Evolutionary conservation across 1,140 invertebrate genomes (phyloP).

Genomic region (Caenorhabditis inopinata): DNA sequence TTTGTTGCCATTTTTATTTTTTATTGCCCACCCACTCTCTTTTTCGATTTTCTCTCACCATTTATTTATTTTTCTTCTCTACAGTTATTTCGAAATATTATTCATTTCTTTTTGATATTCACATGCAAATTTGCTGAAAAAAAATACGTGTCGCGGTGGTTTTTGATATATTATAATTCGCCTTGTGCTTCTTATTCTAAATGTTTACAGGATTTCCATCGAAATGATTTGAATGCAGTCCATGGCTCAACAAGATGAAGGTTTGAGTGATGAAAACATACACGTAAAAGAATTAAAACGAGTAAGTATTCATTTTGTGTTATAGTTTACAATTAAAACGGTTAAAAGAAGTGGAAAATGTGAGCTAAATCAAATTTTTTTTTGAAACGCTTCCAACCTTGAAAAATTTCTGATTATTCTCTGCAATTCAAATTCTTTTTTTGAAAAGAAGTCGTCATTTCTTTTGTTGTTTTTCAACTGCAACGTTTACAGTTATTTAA

Average conservation of each 20-base stretch:
- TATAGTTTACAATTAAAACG: too few relatives aligned
- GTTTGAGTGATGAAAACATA: constrained; percentile 39
- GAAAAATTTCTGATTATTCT: too few relatives aligned
- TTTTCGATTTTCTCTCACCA: neutral
- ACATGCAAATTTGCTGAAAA: neutral
- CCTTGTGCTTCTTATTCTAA: neutral
- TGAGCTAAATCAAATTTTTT: too few relatives aligned
- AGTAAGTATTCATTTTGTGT: too few relatives aligned
- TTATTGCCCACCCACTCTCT: neutral
- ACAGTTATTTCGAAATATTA: constrained; percentile 16
- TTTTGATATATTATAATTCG: neutral
- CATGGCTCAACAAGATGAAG: constrained; percentile 29
- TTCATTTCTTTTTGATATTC: neutral
- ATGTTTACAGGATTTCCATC: neutral
- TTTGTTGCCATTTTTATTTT: constrained; percentile 29
- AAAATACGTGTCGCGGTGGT: neutral
- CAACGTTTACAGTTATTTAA: constrained; percentile 29
- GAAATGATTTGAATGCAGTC: constrained; percentile 33
- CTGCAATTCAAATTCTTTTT: too few relatives aligned
- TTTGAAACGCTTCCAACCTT: too few relatives aligned
- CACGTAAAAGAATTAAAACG: constrained; percentile 43
- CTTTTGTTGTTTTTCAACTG: too few relatives aligned
- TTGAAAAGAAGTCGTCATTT: too few relatives aligned
- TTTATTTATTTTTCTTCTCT: neutral
- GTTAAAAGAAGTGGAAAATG: too few relatives aligned